A percentile compares a stretch with the other conserved stretches of the same genome.
Conservation (phyloP, 2,888 invertebrate species). For the Tubulanus polymorphus region DNA sequence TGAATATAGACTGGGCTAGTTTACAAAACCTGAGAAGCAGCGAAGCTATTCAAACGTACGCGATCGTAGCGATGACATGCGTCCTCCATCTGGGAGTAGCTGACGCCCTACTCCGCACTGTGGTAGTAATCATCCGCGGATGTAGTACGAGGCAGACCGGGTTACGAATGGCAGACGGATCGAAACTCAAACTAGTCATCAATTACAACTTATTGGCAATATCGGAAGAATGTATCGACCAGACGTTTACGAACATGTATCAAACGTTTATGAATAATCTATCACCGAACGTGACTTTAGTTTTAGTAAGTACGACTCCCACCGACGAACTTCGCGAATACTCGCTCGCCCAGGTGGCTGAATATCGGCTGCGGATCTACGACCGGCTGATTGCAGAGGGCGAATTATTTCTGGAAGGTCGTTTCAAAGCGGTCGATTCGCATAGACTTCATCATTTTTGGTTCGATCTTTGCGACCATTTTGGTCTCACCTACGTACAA, state of each 20-base stretch:
- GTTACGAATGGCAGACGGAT: no score
- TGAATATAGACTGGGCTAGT: no score
- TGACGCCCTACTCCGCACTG: no score
- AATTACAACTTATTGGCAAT: slow-evolving; percentile 21
- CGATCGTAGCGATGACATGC: no score
- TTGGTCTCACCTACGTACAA: slow-evolving; percentile 27
- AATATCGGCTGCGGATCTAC: slow-evolving; percentile 32
- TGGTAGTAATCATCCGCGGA: no score
- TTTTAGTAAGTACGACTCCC: slow-evolving; percentile 36
- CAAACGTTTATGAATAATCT: slow-evolving; percentile 38
- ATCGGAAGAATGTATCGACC: slow-evolving; percentile 35
- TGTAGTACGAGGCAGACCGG: no score
- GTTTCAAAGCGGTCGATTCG: slow-evolving; percentile 27
- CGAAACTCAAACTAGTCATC: slow-evolving; percentile 23
- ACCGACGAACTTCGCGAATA: slow-evolving; percentile 27
- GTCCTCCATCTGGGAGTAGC: no score
- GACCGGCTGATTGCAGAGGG: slow-evolving; percentile 36
- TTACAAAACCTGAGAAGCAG: no score
- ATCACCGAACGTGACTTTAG: slow-evolving; percentile 31
- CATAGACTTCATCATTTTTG: slow-evolving; percentile 31
- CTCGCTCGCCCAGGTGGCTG: slow-evolving; percentile 19
- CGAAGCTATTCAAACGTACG: no score
- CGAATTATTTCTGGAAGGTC: slow-evolving; percentile 27
- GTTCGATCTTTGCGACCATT: slow-evolving; percentile 28
- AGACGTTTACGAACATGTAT: slow-evolving; percentile 39